Evolutionary conservation across 2,888 invertebrate species (phyloP), one percentile per base, ranked within the genome.

Genomic region (Phalangium opilio): DNA sequence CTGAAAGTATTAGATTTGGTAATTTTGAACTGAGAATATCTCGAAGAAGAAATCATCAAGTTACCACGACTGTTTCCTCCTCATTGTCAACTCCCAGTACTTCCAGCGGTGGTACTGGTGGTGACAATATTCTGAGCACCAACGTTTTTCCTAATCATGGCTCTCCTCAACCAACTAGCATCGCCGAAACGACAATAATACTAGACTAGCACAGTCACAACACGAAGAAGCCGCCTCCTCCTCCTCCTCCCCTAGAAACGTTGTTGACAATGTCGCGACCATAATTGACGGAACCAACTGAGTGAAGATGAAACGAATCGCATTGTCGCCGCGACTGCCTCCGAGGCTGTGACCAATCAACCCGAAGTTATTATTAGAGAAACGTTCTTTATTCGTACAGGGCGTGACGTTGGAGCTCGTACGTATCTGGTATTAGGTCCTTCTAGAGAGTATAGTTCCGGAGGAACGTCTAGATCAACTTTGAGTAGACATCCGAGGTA

Each of bases 401-500:
- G 43, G 3, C 42, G 45, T 1, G 45, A 49, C 38, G 21, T 41
- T 17, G 45, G 34, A 32, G 39, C 48, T 15, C 39, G 36, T 19
- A 35, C 44, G 11, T n/a, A 19, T 12, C 11, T 38, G 12, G 19
- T 49, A 8, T 36, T 49, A 32, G 40, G 21, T 27, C 45, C 45
- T 15, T 45, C 45, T 32, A 36, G 45, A 41, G 19, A 38, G 21
- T 14, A 21, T 40, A 36, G 35, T 46, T 67, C 74, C 59, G 71
- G 70, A 47, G 69, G 68, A 60, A 67, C 35, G 32, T 15, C 43
- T 27, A 27, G 27, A 27, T 27, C 27, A 4, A 27, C 4, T 27
- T 27, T 27, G 27, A 27, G 27, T 27, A 27, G 27, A 8, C 27
- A 27, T 27, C 27, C 27, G 4, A 27, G 27, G 8, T 27, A 27